Percentiles rank a stretch among this genome's conserved stretches.
These are phyloP conservation scores for Drosophila neonasuta DNA, from an alignment of 2,888 invertebrate genomes.

Conservation along the genomic window DNA sequence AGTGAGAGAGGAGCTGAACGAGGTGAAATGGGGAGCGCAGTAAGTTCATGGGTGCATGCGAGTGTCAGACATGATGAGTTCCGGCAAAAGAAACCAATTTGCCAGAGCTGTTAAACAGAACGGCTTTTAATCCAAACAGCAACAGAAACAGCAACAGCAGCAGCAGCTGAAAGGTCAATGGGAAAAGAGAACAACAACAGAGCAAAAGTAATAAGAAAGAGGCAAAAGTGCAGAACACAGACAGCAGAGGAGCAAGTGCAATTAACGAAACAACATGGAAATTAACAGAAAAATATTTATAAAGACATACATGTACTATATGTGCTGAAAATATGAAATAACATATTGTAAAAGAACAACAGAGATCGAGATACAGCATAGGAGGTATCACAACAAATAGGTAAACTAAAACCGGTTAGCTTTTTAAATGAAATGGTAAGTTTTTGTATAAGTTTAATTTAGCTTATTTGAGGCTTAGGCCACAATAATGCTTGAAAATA, in stretches of 20 bases:
- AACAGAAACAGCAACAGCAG: slow-evolving; percentile 13
- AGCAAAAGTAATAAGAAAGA: slow-evolving; percentile 12
- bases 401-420: no score
- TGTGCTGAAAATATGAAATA: slow-evolving; percentile 2
- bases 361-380: no score
- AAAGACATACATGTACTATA: no score
- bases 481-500: no score
- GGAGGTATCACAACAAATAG: no score
- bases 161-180: slow-evolving; percentile 44
- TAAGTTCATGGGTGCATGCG: slow-evolving; percentile 1
- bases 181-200: slow-evolving; percentile 17
- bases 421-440: no score
- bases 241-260: slow-evolving; percentile 40
- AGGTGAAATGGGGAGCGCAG: background rate
- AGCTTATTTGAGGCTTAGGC: no score
- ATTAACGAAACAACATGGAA: slow-evolving; percentile 43
- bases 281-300: slow-evolving; percentile 33
- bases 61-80: slow-evolving; percentile 52
- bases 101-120: slow-evolving; percentile 66
- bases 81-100: slow-evolving; percentile 72
- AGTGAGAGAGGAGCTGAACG: background rate
- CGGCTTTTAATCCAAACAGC: slow-evolving; percentile 50
- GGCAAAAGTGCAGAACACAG: slow-evolving; percentile 10
- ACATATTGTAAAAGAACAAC: no score
- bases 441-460: no score